Base-by-base conservation (phyloP, 2,113 vertebrate genomes). In the Phodopus roborovskii region DNA sequence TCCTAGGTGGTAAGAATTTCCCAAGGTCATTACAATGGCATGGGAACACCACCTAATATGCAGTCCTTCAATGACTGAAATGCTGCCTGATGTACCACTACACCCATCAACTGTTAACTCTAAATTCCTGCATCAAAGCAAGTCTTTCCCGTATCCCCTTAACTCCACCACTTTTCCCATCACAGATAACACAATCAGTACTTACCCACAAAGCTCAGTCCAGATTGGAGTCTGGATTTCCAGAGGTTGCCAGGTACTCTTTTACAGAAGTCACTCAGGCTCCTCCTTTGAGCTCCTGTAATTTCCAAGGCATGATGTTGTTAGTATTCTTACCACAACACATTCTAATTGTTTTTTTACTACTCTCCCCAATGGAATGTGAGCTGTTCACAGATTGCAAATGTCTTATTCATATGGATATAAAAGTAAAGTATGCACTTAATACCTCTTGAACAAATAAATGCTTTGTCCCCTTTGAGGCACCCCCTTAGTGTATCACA, bases 311-410 rank as follows among this genome's bases (percentile, higher is more conserved):
- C n/a, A 93, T 19, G 42, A 77, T 22, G 19, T 30, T 92, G 58
- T 84, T 62, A 64, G 39, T 81, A 30, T 92, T 88, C 74, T 88
- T 81, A 90, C 53, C 70, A 70, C 50, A 73, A 56, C 6, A 62
- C 85, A 92, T 89, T 79, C 92, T 74, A 92, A 68, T 92, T 92
- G 39, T 68, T 71, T 95, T 66, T 94, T 96, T 93, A 71, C 50
- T 71, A 60, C 7, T 93, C 92, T 93, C 71, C 30, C 82, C 56
- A 90, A 5, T 39, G 88, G 30, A 75, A 71, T 81, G 9, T 42
- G 58, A 91, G 70, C 83, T 88, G 26, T 60, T 92, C 82, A 77
- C 93, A 50, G 39, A 79, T 45, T 93, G 58, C 30, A 90, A 94
- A 90, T 56, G 16, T 60, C 88, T 94, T 56, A 83, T 88, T 94